Base-by-base conservation (phyloP, 2,797 vertebrate species). In the Etheostoma perlongum region DNA sequence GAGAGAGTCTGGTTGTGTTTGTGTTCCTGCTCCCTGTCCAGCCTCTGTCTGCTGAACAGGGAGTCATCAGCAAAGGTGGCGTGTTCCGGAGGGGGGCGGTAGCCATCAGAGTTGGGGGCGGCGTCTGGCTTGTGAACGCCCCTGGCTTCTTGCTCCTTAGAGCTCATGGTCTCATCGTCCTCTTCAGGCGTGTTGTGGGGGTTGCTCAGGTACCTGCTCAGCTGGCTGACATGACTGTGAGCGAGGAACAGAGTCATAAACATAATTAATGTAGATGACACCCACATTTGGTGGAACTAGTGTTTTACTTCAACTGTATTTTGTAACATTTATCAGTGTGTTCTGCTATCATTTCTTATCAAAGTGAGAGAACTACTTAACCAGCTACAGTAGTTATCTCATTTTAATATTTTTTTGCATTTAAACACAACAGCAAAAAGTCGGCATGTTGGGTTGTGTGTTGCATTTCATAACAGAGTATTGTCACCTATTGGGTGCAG, bases 81-180 rank as follows among this genome's bases (percentile, higher is more conserved):
- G 6, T 16, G 53, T 46, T 83, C 80, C 2, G 52, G 49, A 7
- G 12, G 58, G 16, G 15, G 51, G 23, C 2, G 11, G 23, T 10
- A 74, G 21, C 25, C 66, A 0, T 78, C 15, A 0, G 9, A 64
- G 18, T 11, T 3, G 4, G 69, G 40, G 62, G 13, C 4, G 23
- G 79, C 15, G 65, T 55, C 36, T 1, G 0, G 27, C 27, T 69
- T 61, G 23, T 23, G 54, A 46, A 48, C 53, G 1, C 33, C 12
- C 6, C 36, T 42, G 47, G 84, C 67, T 18, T 88, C 59, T 59
- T 30, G 62, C 23, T 76, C 72, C 44, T 77, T 66, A 1, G 76
- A 76, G 82, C 89, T 94, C 94, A 95, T 93, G 70, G 92, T 94
- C 75, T 96, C 94, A 85, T 95, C 94, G 63, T 95, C 93, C 85